These are phyloP conservation scores for Callimorpha dominula DNA, from an alignment of 2,888 invertebrate genomes.

Conservation along the genomic window DNA sequence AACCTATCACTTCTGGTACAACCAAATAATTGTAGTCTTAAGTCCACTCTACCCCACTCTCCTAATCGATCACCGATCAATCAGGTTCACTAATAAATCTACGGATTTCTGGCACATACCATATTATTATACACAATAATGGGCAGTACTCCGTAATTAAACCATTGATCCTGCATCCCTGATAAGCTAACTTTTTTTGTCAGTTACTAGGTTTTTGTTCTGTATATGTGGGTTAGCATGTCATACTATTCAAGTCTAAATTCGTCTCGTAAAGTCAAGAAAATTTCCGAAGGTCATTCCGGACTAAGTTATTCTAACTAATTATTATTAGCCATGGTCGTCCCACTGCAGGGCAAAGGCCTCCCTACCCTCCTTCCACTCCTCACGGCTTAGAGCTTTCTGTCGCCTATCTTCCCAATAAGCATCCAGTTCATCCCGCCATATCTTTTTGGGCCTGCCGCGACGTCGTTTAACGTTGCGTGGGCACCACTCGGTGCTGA, in stretches of 20 bases:
- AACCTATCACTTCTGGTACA: not conserved
- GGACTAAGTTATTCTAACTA: no score
- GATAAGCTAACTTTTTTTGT: slow-evolving; percentile 39
- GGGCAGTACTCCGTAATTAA: slow-evolving; percentile 66
- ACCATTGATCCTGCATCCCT: slow-evolving; percentile 55
- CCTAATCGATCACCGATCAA: slow-evolving; percentile 78
- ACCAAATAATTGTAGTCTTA: not conserved
- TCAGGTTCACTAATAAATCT: slow-evolving; percentile 79
- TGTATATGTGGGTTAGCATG: slow-evolving; percentile 38
- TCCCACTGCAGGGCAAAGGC: no score
- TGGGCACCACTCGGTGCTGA: no score
- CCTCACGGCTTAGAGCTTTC: no score
- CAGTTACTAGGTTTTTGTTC: slow-evolving; percentile 32
- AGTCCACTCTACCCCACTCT: slow-evolving; percentile 58
- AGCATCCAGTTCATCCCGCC: no score
- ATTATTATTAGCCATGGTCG: no score
- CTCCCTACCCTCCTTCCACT: no score
- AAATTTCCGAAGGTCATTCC: not conserved
- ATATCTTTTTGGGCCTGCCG: no score
- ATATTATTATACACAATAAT: slow-evolving; percentile 74
- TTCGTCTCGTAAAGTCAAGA: not conserved
- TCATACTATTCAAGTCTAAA: slow-evolving; percentile 38
- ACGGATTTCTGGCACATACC: slow-evolving; percentile 60
- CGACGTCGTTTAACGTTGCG: no score
- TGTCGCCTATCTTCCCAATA: no score